phyloP scores from a whole-genome alignment of 2,888 invertebrate species.

The Cabera pusaria region DNA sequence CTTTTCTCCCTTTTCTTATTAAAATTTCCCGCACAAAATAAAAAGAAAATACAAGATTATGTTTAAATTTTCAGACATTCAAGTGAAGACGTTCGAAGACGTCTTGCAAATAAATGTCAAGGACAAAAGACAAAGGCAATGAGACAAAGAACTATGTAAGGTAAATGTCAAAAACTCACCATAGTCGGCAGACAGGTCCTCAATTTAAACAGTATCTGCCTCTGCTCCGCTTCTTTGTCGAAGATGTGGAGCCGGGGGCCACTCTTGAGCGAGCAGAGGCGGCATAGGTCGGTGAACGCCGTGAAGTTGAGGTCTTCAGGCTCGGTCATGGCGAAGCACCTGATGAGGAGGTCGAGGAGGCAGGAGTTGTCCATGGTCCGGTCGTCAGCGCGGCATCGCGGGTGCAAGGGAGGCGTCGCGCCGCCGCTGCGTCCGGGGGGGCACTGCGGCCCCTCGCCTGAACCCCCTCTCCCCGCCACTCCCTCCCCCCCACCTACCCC shows the following conservation, averaged over 20 bases:
- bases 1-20: conserved; percentile 12
- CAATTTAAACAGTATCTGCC: conserved; percentile 87
- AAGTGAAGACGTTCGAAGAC: no score
- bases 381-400: conserved; percentile 75
- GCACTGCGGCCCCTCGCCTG: conserved; percentile 63
- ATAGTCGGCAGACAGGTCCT: conserved; percentile 87
- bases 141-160: no score
- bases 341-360: conserved; percentile 83
- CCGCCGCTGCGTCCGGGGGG: conserved; percentile 79
- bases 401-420: conserved; percentile 79
- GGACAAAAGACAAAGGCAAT: conserved; percentile 35
- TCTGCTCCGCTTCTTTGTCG: conserved; percentile 88
- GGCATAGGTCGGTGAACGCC: conserved; percentile 87
- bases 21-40: no score
- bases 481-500: conserved; percentile 41
- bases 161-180: conserved; percentile 84
- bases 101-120: conserved; percentile 34
- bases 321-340: conserved; percentile 85
- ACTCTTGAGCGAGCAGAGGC: conserved; percentile 87
- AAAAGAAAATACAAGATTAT: no score
- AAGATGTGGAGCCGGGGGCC: conserved; percentile 88
- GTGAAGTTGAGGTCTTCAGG: conserved; percentile 87
- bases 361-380: conserved; percentile 84
- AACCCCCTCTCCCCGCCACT: conserved; percentile 44
- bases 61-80: no score